These are phyloP conservation scores for Ictidomys tridecemlineatus DNA, from an alignment of 2,113 vertebrate genomes.

Conservation along the genomic window DNA sequence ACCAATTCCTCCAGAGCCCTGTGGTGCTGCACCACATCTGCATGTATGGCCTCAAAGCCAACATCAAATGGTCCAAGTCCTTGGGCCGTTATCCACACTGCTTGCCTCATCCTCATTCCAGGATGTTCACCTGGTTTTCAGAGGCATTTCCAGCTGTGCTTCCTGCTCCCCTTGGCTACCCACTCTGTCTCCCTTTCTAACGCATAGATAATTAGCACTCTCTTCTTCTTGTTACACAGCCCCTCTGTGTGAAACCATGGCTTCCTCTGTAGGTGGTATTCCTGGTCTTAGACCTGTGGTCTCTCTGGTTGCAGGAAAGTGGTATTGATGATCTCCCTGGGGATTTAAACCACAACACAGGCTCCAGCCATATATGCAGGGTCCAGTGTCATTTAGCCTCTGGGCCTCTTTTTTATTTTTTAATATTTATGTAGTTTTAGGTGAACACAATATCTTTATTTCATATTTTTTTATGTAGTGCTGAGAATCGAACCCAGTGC, in stretches of 20 bases:
- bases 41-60: background rate
- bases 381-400: background rate
- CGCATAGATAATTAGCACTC: background rate
- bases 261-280: background rate
- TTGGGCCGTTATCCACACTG: rapidly evolving
- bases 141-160: background rate
- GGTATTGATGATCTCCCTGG: background rate
- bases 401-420: background rate
- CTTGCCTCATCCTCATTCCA: background rate
- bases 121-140: background rate
- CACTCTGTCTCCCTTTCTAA: background rate
- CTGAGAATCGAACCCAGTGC: too few relatives aligned
- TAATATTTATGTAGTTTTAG: too few relatives aligned
- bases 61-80: background rate
- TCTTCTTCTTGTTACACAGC: background rate
- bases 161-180: background rate
- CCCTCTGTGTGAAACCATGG: background rate
- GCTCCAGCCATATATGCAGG: background rate
- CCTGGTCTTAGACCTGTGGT: background rate
- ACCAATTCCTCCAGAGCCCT: background rate
- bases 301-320: background rate
- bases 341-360: slow-evolving; percentile 9
- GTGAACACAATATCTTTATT: too few relatives aligned
- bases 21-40: background rate
- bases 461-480: too few relatives aligned